Base-by-base conservation (phyloP, 2,888 invertebrate genomes). In the Pediacus dermestoides region DNA sequence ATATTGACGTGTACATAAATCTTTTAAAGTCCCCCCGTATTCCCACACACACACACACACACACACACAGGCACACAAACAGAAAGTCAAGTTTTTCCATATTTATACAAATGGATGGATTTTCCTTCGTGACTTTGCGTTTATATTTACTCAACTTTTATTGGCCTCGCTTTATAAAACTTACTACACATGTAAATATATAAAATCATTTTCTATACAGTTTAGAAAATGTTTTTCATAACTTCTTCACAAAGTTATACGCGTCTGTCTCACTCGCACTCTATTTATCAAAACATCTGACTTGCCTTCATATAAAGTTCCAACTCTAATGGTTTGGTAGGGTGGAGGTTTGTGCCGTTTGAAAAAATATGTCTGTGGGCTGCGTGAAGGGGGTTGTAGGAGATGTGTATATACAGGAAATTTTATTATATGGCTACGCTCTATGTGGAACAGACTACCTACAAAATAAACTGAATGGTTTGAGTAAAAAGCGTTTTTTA, bases 1-100 rank as follows among this genome's bases (percentile, higher is more conserved):
- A n/a, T n/a, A 51, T 46, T 48, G 55, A 53, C 52, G 44, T 52
- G 50, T 47, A 50, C 54, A 55, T 58, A 58, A 56, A 58, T 58
- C 58, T 56, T 46, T 37, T 37, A 48, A 50, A 55, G 48, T 50
- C 45, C 43, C 50, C 44, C 43, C 45, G 37, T 42, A 48, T 46
- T 44, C 39, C 39, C 41, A n/a, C n/a, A n/a, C n/a, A n/a, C n/a
- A n/a, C n/a, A n/a, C n/a, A n/a, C n/a, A n/a, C n/a, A n/a, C n/a
- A n/a, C n/a, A n/a, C n/a, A n/a, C n/a, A n/a, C n/a, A n/a, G n/a
- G n/a, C n/a, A n/a, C n/a, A n/a, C n/a, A n/a, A n/a, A n/a, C n/a
- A n/a, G n/a, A n/a, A 43, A 53, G 49, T 46, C 51, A 50, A 40
- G 32, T 42, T 50, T 42, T 34, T 39, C 42, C 49, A 48, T 49